phyloP scores from a whole-genome alignment of 2,113 vertebrate genomes.

The Corvus cornix region DNA sequence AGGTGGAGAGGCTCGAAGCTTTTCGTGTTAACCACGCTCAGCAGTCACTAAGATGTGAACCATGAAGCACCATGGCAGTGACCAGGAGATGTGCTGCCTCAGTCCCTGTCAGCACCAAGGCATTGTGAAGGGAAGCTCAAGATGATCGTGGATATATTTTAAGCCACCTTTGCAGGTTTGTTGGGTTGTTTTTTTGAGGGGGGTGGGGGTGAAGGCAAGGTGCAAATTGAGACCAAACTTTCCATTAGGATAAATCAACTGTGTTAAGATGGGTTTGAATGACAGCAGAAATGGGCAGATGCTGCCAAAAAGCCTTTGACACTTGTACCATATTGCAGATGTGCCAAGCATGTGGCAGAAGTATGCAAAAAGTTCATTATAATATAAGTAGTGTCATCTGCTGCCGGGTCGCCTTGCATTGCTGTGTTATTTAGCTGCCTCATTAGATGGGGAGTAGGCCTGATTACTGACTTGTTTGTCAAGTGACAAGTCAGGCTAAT shows the following conservation, averaged over 20 bases:
- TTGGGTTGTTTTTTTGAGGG: neutral
- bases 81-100: neutral
- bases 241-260: neutral
- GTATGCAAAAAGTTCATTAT: neutral
- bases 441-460: neutral
- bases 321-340: neutral
- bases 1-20: neutral
- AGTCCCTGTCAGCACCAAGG: neutral
- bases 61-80: neutral
- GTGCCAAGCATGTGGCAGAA: neutral
- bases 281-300: neutral
- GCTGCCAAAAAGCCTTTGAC: neutral
- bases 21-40: rapidly evolving
- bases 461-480: neutral
- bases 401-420: neutral
- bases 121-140: neutral
- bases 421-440: neutral
- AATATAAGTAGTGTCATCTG: neutral
- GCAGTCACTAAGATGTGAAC: neutral
- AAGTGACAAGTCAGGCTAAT: neutral
- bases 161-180: neutral
- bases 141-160: neutral
- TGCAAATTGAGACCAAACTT: neutral
- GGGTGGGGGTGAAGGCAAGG: neutral
- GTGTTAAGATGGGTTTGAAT: neutral